Evolutionary conservation across 2,113 vertebrate species (phyloP).

Genomic region (Prolemur simus): DNA sequence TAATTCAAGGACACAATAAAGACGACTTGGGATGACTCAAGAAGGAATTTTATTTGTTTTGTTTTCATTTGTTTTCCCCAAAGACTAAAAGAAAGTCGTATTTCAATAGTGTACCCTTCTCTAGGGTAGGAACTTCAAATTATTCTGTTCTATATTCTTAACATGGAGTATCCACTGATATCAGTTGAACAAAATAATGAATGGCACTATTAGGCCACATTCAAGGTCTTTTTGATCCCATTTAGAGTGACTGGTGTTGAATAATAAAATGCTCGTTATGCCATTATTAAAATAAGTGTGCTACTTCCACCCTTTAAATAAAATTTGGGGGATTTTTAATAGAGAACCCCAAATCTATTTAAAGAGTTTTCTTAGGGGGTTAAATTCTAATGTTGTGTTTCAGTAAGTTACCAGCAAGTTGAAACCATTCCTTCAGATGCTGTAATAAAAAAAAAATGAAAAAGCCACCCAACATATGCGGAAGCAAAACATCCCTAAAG

Average conservation of each 20-base stretch:
- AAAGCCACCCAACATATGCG: too few relatives aligned
- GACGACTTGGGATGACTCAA: conserved; percentile 68
- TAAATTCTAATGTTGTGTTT: conserved; percentile 7
- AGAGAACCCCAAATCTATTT: neutral
- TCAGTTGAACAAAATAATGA: neutral
- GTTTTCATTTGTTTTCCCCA: neutral
- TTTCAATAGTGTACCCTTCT: neutral
- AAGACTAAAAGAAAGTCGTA: neutral
- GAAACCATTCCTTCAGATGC: neutral
- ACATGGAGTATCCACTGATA: too few relatives aligned
- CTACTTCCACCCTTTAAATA: neutral
- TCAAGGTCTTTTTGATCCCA: neutral
- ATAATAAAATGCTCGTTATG: neutral
- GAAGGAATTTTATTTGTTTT: neutral
- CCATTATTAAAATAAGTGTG: neutral
- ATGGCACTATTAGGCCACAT: neutral
- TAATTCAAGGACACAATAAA: conserved; percentile 66
- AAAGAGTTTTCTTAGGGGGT: neutral
- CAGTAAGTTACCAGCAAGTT: neutral
- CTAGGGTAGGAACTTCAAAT: neutral
- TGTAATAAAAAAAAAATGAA: neutral
- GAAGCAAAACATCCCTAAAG: neutral
- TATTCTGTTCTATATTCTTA: neutral
- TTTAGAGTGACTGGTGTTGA: neutral
- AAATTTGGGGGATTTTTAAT: neutral